Conservation (phyloP, 2,888 invertebrate genomes). For the Prosapia bicincta region DNA sequence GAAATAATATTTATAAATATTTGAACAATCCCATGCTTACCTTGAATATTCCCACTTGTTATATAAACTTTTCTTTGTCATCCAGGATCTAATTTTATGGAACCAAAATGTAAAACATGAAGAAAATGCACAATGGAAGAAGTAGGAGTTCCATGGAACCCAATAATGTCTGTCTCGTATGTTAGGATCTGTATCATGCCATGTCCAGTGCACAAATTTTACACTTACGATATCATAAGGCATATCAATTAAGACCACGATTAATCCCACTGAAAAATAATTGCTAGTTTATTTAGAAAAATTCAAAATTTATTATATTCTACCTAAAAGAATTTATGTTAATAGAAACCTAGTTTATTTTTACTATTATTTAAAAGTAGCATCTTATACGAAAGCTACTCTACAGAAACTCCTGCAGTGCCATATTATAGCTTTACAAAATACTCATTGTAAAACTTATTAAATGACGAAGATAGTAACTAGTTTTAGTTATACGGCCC, state of each 20-base stretch:
- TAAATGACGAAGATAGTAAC: too few relatives aligned
- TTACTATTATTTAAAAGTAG: too few relatives aligned
- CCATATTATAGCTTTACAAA: too few relatives aligned
- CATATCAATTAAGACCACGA: slow-evolving; percentile 68
- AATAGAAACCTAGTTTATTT: too few relatives aligned
- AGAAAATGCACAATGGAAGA: slow-evolving; percentile 74
- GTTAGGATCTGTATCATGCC: slow-evolving; percentile 75
- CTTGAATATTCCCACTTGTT: slow-evolving; percentile 21
- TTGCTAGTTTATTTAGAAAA: background rate
- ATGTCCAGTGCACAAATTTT: slow-evolving; percentile 78
- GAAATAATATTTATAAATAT: too few relatives aligned
- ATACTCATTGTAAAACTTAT: too few relatives aligned
- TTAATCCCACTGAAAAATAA: slow-evolving; percentile 56
- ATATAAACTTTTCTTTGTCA: background rate
- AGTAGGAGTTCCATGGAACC: slow-evolving; percentile 83
- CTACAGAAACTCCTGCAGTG: too few relatives aligned
- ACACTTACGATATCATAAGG: slow-evolving; percentile 77
- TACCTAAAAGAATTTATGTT: too few relatives aligned
- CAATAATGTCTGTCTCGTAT: slow-evolving; percentile 71
- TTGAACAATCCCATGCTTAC: too few relatives aligned
- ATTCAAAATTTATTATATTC: too few relatives aligned
- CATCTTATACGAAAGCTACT: too few relatives aligned
- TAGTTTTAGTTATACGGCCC: too few relatives aligned
- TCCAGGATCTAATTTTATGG: slow-evolving; percentile 51
- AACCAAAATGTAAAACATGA: slow-evolving; percentile 69